Conservation (phyloP, 2,797 vertebrate genomes). For the Hybognathus amarus region DNA sequence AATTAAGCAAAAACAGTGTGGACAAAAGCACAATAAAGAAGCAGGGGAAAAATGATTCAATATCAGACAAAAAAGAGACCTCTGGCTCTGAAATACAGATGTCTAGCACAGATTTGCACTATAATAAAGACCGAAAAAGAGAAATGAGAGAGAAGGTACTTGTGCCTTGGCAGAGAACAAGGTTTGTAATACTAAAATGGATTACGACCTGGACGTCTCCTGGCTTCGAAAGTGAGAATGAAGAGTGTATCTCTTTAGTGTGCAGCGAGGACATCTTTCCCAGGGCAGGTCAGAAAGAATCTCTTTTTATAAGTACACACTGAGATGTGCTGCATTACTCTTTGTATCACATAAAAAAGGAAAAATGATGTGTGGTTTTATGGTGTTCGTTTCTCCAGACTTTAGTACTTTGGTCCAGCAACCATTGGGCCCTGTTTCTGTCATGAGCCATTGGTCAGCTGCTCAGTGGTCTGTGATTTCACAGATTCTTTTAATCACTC, state of each 20-base stretch:
- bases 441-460: not conserved
- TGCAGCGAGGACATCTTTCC: constrained; percentile 17
- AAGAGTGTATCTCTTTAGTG: constrained; percentile 1
- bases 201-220: constrained; percentile 1
- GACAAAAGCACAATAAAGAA: not conserved
- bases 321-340: constrained; percentile 13
- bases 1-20: not conserved
- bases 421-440: constrained; percentile 10
- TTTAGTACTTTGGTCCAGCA: constrained; percentile 19
- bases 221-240: not conserved
- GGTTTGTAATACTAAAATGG: constrained; percentile 20
- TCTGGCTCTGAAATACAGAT: not conserved
- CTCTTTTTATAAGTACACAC: constrained; percentile 1
- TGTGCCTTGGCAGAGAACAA: constrained; percentile 16
- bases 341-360: constrained; percentile 7
- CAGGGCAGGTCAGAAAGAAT: constrained; percentile 39
- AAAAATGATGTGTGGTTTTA: constrained; percentile 2
- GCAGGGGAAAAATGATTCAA: not conserved
- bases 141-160: not conserved
- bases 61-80: not conserved
- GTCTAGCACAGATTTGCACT: constrained; percentile 5
- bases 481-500: not conserved
- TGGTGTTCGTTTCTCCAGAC: constrained; percentile 20
- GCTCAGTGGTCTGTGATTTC: not conserved
- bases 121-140: not conserved